Base-by-base conservation (phyloP, 2,797 vertebrate species). In the Propithecus perrieri region DNA sequence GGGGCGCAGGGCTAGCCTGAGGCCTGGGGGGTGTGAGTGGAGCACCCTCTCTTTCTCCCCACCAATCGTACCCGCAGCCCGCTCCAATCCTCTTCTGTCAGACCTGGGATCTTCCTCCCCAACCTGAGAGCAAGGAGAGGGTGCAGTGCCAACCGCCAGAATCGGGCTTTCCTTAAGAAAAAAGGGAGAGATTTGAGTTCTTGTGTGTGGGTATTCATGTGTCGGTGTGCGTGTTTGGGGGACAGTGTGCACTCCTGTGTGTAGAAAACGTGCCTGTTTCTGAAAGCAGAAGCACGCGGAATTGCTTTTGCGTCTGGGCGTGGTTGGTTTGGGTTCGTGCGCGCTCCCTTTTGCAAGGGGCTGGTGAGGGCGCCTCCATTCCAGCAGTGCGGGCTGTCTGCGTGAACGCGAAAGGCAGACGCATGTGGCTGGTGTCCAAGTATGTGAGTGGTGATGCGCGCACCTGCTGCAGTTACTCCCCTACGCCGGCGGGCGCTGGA, bases 81-180 rank as follows among this genome's bases (percentile, higher is more conserved):
- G 6, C 15, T 55, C 28, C 8, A 4, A 22, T 33, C 6, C 55
- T 55, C 7, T 86, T 41, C 2, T 1, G 28, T 13, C 22, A 7
- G n/a, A 78, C 33, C 22, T 41, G 13, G 7, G 10, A 33, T 74
- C 53, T 71, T 41, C 14, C 50, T 18, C 5, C 55, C 7, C 0
- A 20, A 4, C n/a, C 81, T 1, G 0, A 17, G 17, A 67, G 38
- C 35, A 5, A 7, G 41, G 0, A 22, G 22, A 5, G 6, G 4
- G 10, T 2, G 24, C 38, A 18, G 65, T 12, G 3, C n/a, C 9
- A 12, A 53, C 55, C 71, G 20, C 2, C 0, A 92, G 84, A 79
- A 72, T 1, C 22, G 2, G 7, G n/a, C 22, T 95, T 81, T 93
- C 72, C 28, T 63, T 53, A 33, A 35, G 50, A 12, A 50, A 80